These are phyloP conservation scores for Cuniculus paca DNA, from an alignment of 2,797 vertebrate genomes.

Conservation along the genomic window DNA sequence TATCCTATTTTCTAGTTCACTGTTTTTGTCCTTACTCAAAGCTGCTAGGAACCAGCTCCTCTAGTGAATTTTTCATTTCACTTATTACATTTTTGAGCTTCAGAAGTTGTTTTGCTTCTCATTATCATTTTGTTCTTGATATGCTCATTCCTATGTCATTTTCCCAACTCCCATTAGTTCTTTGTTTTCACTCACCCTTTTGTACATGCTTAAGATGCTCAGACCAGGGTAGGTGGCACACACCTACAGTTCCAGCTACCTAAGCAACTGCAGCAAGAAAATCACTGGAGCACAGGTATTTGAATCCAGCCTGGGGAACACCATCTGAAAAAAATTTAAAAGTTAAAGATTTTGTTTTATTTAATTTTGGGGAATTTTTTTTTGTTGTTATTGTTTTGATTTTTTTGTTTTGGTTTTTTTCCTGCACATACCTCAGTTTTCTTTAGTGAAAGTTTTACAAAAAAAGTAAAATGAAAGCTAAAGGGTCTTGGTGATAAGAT, in stretches of 20 bases:
- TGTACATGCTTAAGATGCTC: not conserved
- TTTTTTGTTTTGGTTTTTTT: not conserved
- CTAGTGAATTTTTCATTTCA: not conserved
- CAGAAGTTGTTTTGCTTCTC: not conserved
- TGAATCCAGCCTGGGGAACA: not conserved
- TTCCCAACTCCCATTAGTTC: not conserved
- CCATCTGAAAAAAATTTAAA: not conserved
- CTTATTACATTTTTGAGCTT: not conserved
- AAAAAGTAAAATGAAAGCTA: not conserved
- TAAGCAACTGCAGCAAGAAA: not conserved
- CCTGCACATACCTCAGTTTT: not conserved
- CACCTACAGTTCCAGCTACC: not conserved
- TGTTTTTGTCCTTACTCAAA: not conserved
- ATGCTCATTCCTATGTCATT: not conserved
- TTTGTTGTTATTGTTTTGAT: no score
- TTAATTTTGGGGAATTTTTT: no score
- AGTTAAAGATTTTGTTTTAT: not conserved
- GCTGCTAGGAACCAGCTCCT: not conserved
- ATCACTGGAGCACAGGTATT: not conserved
- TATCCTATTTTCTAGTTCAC: not conserved
- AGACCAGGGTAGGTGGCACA: not conserved
- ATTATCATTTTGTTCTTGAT: not conserved
- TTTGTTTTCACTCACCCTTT: conserved; percentile 3
- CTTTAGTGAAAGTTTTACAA: conserved; percentile 62
- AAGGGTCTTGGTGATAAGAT: not conserved